phyloP scores from a whole-genome alignment of 2,888 invertebrate species.

The Belgica antarctica region DNA sequence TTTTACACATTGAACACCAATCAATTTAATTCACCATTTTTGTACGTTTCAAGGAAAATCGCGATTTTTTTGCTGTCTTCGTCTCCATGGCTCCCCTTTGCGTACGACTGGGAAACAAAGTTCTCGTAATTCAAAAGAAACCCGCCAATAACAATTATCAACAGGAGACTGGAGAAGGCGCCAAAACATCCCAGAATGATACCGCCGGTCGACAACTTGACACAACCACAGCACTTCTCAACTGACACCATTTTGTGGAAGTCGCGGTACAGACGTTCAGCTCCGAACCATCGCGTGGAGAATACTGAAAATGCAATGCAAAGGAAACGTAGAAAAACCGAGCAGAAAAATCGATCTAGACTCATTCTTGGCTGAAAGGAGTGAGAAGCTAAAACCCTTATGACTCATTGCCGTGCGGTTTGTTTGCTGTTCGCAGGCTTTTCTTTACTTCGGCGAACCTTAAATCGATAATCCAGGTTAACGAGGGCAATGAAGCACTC shows the following conservation, averaged over 20 bases:
- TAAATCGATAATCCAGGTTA: neutral
- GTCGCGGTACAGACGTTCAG: neutral
- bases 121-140: slow-evolving; percentile 32
- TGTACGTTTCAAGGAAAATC: slow-evolving; percentile 29
- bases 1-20: neutral
- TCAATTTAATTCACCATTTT: slow-evolving; percentile 6
- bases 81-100: slow-evolving; percentile 19
- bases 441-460: slow-evolving; percentile 1
- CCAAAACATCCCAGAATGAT: slow-evolving; percentile 8
- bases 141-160: slow-evolving; percentile 4
- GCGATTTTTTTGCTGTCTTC: slow-evolving; percentile 18
- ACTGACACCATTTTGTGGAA: slow-evolving; percentile 10
- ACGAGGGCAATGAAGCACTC: neutral
- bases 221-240: slow-evolving; percentile 16
- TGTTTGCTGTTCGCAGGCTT: neutral
- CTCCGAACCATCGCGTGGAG: neutral
- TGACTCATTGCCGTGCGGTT: neutral
- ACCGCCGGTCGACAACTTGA: slow-evolving; percentile 1
- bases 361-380: neutral
- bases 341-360: slow-evolving; percentile 4
- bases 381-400: neutral
- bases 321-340: slow-evolving; percentile 1
- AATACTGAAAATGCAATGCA: neutral
- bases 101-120: neutral
- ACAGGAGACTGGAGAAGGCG: neutral